Conservation (phyloP, 2,797 vertebrate species). For the Lagocephalus sceleratus region DNA sequence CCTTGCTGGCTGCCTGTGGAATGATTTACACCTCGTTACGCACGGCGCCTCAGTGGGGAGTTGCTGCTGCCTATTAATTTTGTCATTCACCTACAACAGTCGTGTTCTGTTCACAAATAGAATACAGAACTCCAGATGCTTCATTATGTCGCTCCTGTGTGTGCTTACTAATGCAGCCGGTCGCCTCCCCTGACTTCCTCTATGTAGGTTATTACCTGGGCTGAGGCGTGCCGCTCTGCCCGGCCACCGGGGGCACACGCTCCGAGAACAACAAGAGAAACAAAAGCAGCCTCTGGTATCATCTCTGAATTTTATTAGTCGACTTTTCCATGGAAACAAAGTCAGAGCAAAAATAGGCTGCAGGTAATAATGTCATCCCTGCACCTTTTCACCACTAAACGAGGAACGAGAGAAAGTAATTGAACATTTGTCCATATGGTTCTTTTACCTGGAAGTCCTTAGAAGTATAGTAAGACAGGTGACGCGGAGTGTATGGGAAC, state of each 20-base stretch:
- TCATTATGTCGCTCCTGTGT: constrained; percentile 66
- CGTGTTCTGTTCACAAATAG: constrained; percentile 70
- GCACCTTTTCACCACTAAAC: no score
- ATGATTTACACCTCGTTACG: constrained; percentile 70
- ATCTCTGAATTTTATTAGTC: constrained; percentile 17
- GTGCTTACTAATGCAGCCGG: constrained; percentile 59
- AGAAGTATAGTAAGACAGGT: no score
- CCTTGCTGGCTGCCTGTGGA: constrained; percentile 58
- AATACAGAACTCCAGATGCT: constrained; percentile 70
- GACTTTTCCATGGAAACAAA: no score
- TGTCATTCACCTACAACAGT: constrained; percentile 68
- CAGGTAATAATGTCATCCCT: no score
- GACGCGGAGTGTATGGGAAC: no score
- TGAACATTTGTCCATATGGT: no score
- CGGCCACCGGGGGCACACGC: constrained; percentile 35
- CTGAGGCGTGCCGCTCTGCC: constrained; percentile 21
- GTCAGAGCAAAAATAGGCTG: no score
- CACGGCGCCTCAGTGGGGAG: constrained; percentile 53
- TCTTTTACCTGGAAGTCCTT: no score
- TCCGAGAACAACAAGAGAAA: constrained; percentile 25
- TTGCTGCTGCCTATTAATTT: constrained; percentile 68
- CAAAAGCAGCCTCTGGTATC: constrained; percentile 20
- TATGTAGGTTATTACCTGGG: constrained; percentile 62
- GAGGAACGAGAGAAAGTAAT: no score
- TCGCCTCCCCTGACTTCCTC: constrained; percentile 48